Evolutionary conservation across 2,113 vertebrate species (phyloP).

Genomic region (Lepus europaeus): DNA sequence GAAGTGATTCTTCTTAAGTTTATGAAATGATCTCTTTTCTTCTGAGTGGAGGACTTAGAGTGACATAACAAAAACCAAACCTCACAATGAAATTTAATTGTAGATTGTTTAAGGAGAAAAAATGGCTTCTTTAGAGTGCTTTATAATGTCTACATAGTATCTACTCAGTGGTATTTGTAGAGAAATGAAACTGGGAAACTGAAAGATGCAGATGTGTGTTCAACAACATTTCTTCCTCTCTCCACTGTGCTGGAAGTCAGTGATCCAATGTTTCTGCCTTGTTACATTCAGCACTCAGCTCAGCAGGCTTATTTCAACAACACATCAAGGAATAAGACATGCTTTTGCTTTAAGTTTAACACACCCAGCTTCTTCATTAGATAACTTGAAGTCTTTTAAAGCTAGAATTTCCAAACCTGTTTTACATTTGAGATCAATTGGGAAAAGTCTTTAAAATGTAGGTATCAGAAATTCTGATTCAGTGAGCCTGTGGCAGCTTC

Average conservation of each 20-base stretch:
- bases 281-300: not conserved
- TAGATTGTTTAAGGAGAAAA: not conserved
- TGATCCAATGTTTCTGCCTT: not conserved
- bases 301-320: slow-evolving; percentile 7
- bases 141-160: not conserved
- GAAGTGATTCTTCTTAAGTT: not conserved
- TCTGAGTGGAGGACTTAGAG: not conserved
- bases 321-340: not conserved
- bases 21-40: not conserved
- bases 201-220: not conserved
- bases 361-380: not conserved
- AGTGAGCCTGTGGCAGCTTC: not conserved
- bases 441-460: not conserved
- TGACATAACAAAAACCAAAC: not conserved
- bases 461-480: slow-evolving; percentile 8
- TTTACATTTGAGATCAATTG: not conserved
- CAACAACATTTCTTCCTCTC: not conserved
- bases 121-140: too few species aligned
- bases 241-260: not conserved
- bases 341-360: not conserved
- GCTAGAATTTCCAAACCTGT: not conserved
- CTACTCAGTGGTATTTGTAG: not conserved
- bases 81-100: not conserved
- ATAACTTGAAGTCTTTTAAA: not conserved
- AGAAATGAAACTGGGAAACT: not conserved